These are phyloP conservation scores for Ploceus nigricollis DNA, from an alignment of 2,113 vertebrate genomes.

Conservation along the genomic window DNA sequence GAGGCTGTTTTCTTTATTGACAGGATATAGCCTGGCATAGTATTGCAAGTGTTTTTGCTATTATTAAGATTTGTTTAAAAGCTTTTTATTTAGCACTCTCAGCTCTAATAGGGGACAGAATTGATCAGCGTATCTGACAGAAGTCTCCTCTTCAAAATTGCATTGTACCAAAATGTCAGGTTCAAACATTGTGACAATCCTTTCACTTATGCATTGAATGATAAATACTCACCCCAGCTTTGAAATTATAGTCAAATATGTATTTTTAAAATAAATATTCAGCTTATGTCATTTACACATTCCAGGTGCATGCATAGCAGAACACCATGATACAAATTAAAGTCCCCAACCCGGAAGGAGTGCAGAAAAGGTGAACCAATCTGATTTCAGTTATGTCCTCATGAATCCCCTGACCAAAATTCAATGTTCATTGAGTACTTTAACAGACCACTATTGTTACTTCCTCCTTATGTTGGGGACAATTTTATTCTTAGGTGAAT, in stretches of 20 bases:
- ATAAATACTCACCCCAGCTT: not conserved
- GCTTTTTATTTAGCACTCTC: constrained; percentile 56
- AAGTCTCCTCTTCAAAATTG: constrained; percentile 35
- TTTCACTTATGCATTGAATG: constrained; percentile 4
- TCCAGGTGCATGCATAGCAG: not conserved
- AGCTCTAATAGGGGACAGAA: constrained; percentile 26
- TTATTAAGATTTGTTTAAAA: constrained; percentile 47
- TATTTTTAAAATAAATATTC: not conserved
- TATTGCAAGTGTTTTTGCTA: not conserved
- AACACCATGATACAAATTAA: not conserved
- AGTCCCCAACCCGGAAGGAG: not conserved
- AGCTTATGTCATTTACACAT: not conserved
- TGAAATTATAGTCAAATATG: not conserved
- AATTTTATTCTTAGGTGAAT: not conserved
- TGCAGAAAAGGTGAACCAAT: not conserved
- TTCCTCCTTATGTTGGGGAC: not conserved
- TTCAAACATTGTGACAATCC: constrained; percentile 15
- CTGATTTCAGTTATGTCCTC: not conserved
- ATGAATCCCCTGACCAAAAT: not conserved
- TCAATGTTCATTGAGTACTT: not conserved
- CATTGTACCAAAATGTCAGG: constrained; percentile 23
- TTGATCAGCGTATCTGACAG: constrained; percentile 42
- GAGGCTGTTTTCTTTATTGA: not conserved
- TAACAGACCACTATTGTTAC: not conserved
- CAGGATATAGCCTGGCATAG: not conserved